Evolutionary conservation across 2,888 invertebrate species (phyloP).

Genomic region (Antitype chi): DNA sequence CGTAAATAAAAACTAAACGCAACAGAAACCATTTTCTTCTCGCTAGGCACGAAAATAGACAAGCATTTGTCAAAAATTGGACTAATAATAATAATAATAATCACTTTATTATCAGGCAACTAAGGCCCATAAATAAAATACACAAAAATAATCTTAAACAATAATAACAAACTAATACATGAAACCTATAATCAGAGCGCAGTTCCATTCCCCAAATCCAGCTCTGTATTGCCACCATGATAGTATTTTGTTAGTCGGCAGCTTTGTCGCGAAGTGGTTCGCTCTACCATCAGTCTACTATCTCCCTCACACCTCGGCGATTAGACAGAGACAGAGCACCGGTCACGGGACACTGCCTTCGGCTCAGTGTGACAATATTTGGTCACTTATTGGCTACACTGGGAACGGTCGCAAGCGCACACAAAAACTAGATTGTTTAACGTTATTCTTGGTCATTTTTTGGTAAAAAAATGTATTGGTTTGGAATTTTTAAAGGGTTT

Average conservation of each 20-base stretch:
- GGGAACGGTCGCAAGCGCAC: slow-evolving; percentile 64
- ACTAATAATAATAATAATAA: too few species aligned
- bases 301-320: slow-evolving; percentile 69
- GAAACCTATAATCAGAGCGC: too few species aligned
- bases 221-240: slow-evolving; percentile 88
- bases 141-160: too few species aligned
- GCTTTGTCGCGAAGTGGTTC: slow-evolving; percentile 83
- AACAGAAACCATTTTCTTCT: too few species aligned
- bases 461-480: slow-evolving; percentile 37
- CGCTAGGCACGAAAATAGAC: too few species aligned
- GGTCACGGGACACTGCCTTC: slow-evolving; percentile 78
- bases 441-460: slow-evolving; percentile 58
- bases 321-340: slow-evolving; percentile 69
- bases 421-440: slow-evolving; percentile 66
- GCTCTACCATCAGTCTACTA: slow-evolving; percentile 63
- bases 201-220: slow-evolving; percentile 56
- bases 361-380: slow-evolving; percentile 83
- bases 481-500: slow-evolving; percentile 43
- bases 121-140: too few species aligned
- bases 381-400: slow-evolving; percentile 88
- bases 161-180: too few species aligned
- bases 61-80: too few species aligned
- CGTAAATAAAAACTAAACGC: too few species aligned
- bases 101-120: too few species aligned
- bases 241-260: slow-evolving; percentile 89